Evolutionary conservation across 2,113 vertebrate genomes (phyloP).

Genomic region (Girardinichthys multiradiatus): DNA sequence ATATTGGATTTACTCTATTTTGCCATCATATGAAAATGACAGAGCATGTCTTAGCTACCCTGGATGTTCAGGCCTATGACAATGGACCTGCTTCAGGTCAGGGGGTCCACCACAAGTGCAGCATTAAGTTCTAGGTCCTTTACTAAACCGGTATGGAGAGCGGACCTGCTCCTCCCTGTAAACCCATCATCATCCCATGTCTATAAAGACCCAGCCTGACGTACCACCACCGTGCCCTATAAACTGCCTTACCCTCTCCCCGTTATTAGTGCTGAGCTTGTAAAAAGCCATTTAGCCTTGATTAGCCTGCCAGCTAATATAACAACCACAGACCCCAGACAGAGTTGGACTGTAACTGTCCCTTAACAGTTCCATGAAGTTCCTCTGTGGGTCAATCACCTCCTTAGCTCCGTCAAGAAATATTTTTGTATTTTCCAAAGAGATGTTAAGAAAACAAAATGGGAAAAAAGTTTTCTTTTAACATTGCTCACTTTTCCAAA

Average conservation of each 20-base stretch:
- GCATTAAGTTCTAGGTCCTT: background rate
- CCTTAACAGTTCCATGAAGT: conserved; percentile 73
- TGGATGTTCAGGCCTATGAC: background rate
- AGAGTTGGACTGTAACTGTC: conserved; percentile 29
- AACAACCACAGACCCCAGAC: conserved; percentile 64
- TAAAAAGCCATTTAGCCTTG: conserved; percentile 91
- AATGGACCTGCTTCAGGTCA: background rate
- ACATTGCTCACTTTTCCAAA: background rate
- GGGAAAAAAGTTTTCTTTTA: conserved; percentile 31
- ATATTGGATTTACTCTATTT: background rate
- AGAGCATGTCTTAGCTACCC: background rate
- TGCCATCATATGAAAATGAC: background rate
- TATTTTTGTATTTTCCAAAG: background rate
- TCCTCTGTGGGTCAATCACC: conserved; percentile 4
- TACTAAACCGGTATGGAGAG: conserved; percentile 1
- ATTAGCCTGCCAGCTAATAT: conserved; percentile 87
- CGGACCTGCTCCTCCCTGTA: conserved; percentile 23
- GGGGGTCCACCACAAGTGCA: background rate
- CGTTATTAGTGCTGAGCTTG: conserved; percentile 85
- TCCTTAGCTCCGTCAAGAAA: conserved; percentile 7
- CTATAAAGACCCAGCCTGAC: conserved; percentile 57
- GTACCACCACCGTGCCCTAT: conserved; percentile 54
- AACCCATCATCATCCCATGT: conserved; percentile 33
- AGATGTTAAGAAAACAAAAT: background rate
- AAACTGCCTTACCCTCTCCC: conserved; percentile 80